Percentiles rank a stretch among this genome's conserved stretches.
phyloP scores from a whole-genome alignment of 2,888 invertebrate genomes.

The Eledone cirrhosa region DNA sequence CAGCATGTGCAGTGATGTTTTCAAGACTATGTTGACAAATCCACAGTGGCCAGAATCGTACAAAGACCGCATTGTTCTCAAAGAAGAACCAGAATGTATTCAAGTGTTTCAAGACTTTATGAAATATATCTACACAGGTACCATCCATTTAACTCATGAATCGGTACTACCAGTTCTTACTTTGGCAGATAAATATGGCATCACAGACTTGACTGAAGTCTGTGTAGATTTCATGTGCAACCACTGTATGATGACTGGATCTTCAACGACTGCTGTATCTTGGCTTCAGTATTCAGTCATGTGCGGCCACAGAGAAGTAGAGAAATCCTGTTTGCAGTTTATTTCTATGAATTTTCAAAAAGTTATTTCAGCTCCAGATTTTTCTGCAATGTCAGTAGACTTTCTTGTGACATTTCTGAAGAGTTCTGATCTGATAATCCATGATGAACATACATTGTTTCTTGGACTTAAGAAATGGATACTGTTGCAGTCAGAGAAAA shows the following conservation, averaged over 20 bases:
- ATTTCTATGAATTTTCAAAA: constrained; percentile 90
- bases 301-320: constrained; percentile 79
- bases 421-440: constrained; percentile 86
- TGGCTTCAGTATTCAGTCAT: constrained; percentile 92
- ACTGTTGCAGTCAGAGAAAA: constrained; percentile 66
- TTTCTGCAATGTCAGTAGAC: constrained; percentile 83
- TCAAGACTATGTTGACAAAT: constrained; percentile 93
- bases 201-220: constrained; percentile 84
- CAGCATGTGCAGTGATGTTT: constrained; percentile 93
- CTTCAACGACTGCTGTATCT: constrained; percentile 82
- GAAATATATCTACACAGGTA: constrained; percentile 90
- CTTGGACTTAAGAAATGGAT: constrained; percentile 82
- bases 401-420: constrained; percentile 80
- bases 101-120: constrained; percentile 88
- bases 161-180: constrained; percentile 88
- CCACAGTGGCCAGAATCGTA: constrained; percentile 92
- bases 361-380: constrained; percentile 81
- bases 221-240: constrained; percentile 88
- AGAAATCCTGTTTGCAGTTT: constrained; percentile 64
- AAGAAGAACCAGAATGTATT: constrained; percentile 86
- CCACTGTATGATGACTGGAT: constrained; percentile 85
- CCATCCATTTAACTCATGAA: constrained; percentile 83
- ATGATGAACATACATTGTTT: constrained; percentile 87
- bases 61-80: constrained; percentile 82
- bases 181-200: constrained; percentile 93